These are phyloP conservation scores for Pentalonia nigronervosa DNA, from an alignment of 1,140 invertebrate genomes.

Conservation along the genomic window DNA sequence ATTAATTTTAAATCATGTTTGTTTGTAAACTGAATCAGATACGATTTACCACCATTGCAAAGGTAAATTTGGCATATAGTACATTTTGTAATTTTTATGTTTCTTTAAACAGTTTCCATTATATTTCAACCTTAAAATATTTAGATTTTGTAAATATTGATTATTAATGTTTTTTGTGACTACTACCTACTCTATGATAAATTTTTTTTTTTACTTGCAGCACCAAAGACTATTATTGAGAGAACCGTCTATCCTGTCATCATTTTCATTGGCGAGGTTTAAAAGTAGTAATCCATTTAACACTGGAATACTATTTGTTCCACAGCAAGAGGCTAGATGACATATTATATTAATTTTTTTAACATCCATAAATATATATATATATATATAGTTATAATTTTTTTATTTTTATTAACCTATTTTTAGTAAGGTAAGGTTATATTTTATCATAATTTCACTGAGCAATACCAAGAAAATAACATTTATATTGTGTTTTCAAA, in stretches of 20 bases:
- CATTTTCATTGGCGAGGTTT: conserved; percentile 47
- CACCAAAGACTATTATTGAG: background rate
- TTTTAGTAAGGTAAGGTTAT: background rate
- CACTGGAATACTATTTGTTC: conserved; percentile 96
- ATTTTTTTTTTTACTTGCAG: conserved; percentile 16
- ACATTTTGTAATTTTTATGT: background rate
- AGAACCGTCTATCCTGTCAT: conserved; percentile 4
- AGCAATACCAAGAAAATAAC: background rate
- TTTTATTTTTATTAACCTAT: background rate
- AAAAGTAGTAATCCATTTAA: conserved; percentile 81
- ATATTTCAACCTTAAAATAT: background rate
- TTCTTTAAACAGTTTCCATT: background rate
- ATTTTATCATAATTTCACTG: background rate
- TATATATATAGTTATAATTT: background rate
- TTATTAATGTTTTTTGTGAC: background rate
- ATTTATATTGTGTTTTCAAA: background rate
- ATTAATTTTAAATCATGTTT: background rate
- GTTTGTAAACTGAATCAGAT: background rate
- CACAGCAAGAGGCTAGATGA: conserved; percentile 89
- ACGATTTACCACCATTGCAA: background rate
- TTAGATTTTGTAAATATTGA: background rate
- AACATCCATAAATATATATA: background rate
- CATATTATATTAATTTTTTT: background rate
- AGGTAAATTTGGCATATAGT: background rate
- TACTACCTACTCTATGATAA: background rate